Percentiles rank a stretch among this genome's conserved stretches.
Conservation (phyloP, 2,113 vertebrate genomes). For the Scophthalmus maximus region DNA sequence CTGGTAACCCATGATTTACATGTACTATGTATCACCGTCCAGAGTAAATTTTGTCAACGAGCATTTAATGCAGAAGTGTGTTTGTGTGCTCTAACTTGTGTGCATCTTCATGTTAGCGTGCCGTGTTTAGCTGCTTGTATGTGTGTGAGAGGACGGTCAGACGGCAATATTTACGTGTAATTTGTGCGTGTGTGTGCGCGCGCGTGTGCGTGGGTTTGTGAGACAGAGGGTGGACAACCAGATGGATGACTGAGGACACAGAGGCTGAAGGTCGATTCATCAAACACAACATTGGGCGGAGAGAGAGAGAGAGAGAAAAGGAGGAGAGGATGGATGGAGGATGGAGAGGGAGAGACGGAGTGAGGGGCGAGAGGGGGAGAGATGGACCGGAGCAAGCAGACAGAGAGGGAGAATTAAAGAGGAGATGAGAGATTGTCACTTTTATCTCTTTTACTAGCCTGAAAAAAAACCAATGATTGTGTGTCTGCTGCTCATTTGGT, state of each 20-base stretch:
- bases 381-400: slow-evolving; percentile 42
- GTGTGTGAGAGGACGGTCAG: slow-evolving; percentile 37
- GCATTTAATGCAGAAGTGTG: not conserved
- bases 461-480: slow-evolving; percentile 59
- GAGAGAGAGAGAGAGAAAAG: slow-evolving; percentile 40
- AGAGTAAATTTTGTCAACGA: not conserved
- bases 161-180: slow-evolving; percentile 28
- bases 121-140: slow-evolving; percentile 5
- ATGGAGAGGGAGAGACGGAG: not conserved
- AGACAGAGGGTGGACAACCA: slow-evolving; percentile 78
- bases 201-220: slow-evolving; percentile 37
- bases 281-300: slow-evolving; percentile 71
- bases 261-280: slow-evolving; percentile 78
- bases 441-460: slow-evolving; percentile 55
- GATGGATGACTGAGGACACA: slow-evolving; percentile 79
- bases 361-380: slow-evolving; percentile 11
- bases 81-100: not conserved
- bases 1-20: too few relatives aligned
- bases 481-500: slow-evolving; percentile 41
- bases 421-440: slow-evolving; percentile 62
- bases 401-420: slow-evolving; percentile 39
- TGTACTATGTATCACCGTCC: too few relatives aligned
- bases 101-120: not conserved
- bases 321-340: slow-evolving; percentile 33
- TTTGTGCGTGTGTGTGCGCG: not conserved